Evolutionary conservation across 2,888 invertebrate genomes (phyloP).

Genomic region (Syritta pipiens): DNA sequence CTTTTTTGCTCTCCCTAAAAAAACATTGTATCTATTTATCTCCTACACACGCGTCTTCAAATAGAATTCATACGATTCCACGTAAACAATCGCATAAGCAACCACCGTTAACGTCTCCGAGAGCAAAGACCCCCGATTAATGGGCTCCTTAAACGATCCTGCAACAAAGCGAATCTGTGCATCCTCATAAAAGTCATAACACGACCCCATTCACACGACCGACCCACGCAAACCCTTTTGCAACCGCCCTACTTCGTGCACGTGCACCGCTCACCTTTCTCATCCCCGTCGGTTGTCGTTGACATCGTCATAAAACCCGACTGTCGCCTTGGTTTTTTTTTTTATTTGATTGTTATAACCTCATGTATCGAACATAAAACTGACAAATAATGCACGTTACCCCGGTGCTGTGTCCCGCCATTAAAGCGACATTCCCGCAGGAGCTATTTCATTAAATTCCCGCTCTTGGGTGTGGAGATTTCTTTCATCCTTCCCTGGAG

Average conservation of each 20-base stretch:
- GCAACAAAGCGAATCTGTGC: slow-evolving; percentile 10
- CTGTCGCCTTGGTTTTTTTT: slow-evolving; percentile 54
- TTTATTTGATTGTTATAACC: slow-evolving; percentile 66
- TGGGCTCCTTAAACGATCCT: too few relatives aligned
- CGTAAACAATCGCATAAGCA: background rate
- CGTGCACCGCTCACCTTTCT: too few relatives aligned
- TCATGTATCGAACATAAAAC: slow-evolving; percentile 47
- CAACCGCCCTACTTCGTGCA: too few relatives aligned
- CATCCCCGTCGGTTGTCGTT: too few relatives aligned
- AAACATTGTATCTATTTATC: too few relatives aligned
- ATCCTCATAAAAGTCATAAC: slow-evolving; percentile 2
- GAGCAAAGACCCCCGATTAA: too few relatives aligned
- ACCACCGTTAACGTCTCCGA: background rate
- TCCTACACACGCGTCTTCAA: too few relatives aligned
- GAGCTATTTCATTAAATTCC: slow-evolving; percentile 47
- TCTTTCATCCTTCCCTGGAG: background rate
- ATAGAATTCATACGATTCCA: too few relatives aligned
- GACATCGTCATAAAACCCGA: slow-evolving; percentile 42
- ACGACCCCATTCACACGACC: background rate
- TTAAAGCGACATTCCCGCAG: slow-evolving; percentile 54
- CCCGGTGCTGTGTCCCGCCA: slow-evolving; percentile 34
- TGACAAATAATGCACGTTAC: slow-evolving; percentile 50
- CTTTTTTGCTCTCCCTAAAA: too few relatives aligned
- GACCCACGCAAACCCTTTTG: background rate
- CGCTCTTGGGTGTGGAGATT: slow-evolving; percentile 25